These are phyloP conservation scores for Petrocephalus schoutedeni DNA, from an alignment of 2,797 vertebrate genomes.

Conservation along the genomic window DNA sequence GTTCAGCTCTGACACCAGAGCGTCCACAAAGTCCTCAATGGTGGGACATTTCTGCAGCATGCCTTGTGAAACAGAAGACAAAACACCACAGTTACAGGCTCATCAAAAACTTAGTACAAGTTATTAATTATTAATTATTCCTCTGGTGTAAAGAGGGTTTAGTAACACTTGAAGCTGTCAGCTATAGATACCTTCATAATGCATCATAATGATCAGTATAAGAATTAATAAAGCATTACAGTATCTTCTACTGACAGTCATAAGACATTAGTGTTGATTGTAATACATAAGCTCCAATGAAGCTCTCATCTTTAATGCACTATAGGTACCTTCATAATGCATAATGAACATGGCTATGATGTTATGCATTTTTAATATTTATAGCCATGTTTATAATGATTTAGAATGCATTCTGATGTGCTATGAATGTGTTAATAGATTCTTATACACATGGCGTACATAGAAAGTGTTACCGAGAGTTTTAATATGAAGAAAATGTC, in stretches of 20 bases:
- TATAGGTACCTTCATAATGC: neutral
- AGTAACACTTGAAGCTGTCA: neutral
- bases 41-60: conserved; percentile 88
- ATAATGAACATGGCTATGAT: neutral
- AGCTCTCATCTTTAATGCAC: neutral
- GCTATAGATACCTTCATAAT: neutral
- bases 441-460: neutral
- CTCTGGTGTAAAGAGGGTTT: neutral
- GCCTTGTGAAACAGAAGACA: conserved; percentile 58
- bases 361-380: neutral
- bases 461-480: neutral
- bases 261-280: neutral
- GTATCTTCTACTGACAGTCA: neutral
- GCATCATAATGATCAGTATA: neutral
- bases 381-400: neutral
- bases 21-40: conserved; percentile 84
- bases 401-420: neutral
- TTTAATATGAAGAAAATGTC: neutral
- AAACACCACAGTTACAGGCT: neutral
- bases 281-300: neutral
- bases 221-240: neutral
- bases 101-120: neutral
- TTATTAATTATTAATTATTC: neutral
- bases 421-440: neutral
- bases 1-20: conserved; percentile 85